phyloP scores from a whole-genome alignment of 2,888 invertebrate species.

The Arctia plantaginis region DNA sequence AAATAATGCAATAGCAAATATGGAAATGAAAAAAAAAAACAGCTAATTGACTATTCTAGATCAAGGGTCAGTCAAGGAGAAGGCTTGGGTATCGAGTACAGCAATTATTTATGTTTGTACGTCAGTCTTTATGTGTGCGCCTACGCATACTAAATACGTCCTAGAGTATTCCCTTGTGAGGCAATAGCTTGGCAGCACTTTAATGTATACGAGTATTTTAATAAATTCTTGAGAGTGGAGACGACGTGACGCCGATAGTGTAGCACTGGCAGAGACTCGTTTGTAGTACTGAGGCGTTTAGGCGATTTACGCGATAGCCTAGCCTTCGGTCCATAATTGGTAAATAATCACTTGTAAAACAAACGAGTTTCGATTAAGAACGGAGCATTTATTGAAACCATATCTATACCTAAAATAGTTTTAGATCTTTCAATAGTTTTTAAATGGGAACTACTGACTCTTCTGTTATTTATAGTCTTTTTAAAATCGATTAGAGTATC shows the following conservation, averaged over 20 bases:
- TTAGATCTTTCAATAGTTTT: not conserved
- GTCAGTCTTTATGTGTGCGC: constrained; percentile 39
- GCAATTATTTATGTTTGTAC: constrained; percentile 49
- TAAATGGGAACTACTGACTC: not conserved
- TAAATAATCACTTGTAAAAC: constrained; percentile 31
- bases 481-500: not conserved
- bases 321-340: constrained; percentile 33
- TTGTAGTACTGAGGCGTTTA: constrained; percentile 23
- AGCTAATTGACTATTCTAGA: constrained; percentile 57
- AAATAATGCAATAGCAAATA: constrained; percentile 23
- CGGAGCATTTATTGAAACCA: not conserved
- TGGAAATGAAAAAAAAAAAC: constrained; percentile 32
- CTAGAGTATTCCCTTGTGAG: constrained; percentile 62
- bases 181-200: constrained; percentile 64
- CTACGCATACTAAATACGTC: constrained; percentile 72
- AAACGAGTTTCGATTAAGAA: constrained; percentile 27
- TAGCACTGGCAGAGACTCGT: constrained; percentile 16
- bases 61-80: constrained; percentile 64
- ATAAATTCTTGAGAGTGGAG: constrained; percentile 35
- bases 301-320: constrained; percentile 30
- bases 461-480: not conserved
- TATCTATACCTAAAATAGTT: not conserved
- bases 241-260: constrained; percentile 32
- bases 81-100: constrained; percentile 51
- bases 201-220: constrained; percentile 32